A percentile compares a stretch with the other conserved stretches of the same genome.
Conservation (phyloP, 2,113 vertebrate species). For the Formicarius rufipectus region DNA sequence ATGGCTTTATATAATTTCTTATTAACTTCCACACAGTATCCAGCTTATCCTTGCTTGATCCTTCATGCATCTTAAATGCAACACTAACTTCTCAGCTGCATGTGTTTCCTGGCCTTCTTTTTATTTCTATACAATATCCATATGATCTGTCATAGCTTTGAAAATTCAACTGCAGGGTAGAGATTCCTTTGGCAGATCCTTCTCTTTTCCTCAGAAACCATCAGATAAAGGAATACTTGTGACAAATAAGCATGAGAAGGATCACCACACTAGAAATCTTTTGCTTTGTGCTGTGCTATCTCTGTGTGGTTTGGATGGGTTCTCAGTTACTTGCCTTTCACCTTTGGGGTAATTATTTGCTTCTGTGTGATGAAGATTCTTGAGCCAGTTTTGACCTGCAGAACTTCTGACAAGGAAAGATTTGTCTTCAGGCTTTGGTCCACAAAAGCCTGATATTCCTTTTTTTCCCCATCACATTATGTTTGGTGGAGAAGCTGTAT, state of each 20-base stretch:
- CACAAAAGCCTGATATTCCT: constrained; percentile 24
- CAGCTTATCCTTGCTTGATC: constrained; percentile 18
- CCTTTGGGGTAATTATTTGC: constrained; percentile 62
- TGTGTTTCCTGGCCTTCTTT: constrained; percentile 51
- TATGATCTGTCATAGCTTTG: constrained; percentile 38
- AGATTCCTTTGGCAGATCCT: constrained; percentile 52
- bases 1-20: constrained; percentile 15
- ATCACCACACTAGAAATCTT: constrained; percentile 33
- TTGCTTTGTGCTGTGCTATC: not conserved
- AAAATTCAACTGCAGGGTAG: constrained; percentile 46
- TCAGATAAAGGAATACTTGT: constrained; percentile 45
- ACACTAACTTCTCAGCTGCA: not conserved
- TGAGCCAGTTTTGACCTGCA: constrained; percentile 47
- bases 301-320: constrained; percentile 35
- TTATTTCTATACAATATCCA: constrained; percentile 37
- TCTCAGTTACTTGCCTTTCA: constrained; percentile 55
- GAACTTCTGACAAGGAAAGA: constrained; percentile 42
- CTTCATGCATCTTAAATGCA: constrained; percentile 30
- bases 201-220: constrained; percentile 48
- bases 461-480: not conserved
- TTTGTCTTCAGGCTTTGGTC: constrained; percentile 17
- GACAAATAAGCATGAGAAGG: constrained; percentile 49
- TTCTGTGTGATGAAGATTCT: constrained; percentile 10
- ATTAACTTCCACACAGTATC: not conserved
- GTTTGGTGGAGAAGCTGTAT: not conserved